phyloP scores from a whole-genome alignment of 2,113 vertebrate genomes.

The Odocoileus hemionus region DNA sequence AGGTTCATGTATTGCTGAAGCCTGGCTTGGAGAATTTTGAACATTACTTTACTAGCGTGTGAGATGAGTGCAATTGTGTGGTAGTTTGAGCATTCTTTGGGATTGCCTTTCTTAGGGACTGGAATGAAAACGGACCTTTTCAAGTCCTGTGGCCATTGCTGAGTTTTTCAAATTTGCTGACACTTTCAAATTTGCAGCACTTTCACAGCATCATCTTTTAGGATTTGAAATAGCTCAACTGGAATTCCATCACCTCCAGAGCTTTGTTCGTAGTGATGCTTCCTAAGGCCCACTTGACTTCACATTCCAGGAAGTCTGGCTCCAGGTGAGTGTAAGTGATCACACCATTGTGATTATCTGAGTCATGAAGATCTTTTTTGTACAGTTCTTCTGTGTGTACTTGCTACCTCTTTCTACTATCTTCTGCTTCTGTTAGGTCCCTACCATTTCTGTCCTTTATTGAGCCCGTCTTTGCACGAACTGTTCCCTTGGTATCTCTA shows the following conservation, averaged over 20 bases:
- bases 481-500: neutral
- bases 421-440: neutral
- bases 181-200: neutral
- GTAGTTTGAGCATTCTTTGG: neutral
- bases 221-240: neutral
- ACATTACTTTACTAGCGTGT: neutral
- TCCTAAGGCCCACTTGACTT: neutral
- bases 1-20: neutral
- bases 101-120: neutral
- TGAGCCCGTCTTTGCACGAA: neutral
- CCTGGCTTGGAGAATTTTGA: neutral
- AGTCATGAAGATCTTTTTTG: neutral
- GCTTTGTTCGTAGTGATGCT: neutral
- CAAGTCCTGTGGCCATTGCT: neutral
- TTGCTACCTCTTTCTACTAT: neutral
- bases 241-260: neutral
- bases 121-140: neutral
- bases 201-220: neutral
- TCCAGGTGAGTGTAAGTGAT: neutral
- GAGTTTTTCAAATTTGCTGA: neutral
- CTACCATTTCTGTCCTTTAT: neutral
- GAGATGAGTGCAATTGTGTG: neutral
- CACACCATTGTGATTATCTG: neutral
- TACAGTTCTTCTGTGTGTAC: neutral
- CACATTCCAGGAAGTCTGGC: neutral